Evolutionary conservation across 2,888 invertebrate species (phyloP), one percentile per base, ranked within the genome.

Genomic region (Meliscaeva auricollis): DNA sequence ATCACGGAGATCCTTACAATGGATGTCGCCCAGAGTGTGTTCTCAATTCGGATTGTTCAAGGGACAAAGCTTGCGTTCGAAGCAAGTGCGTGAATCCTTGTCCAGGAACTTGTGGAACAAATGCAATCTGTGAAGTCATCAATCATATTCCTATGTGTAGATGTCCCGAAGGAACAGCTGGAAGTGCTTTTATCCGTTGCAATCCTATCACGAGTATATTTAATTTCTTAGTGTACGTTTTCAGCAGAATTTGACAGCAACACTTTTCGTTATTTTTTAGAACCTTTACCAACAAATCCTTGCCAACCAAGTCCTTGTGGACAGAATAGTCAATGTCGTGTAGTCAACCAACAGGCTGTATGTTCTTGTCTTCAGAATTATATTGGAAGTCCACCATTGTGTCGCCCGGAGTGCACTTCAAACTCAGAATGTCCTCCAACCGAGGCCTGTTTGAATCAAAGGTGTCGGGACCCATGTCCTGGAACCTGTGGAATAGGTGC

Each of bases 11-110:
- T 92, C 96, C 97, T 0, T 96, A 96, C 88, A 91, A 94, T 54
- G 95, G 95, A 56, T 97, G 96, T 90, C 93, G 96, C 87, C 96
- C 96, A 8, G 96, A 96, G 92, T 96, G 96, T 92, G 94, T 95
- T 8, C 92, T 96, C 6, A 96, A 95, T 90, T 92, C 93, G 4
- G 96, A 96, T 89, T 96, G 96, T 91, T 92, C 94, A 48, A 93
- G 93, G 89, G 93, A 94, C 89, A 94, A 93, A 90, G 95, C 96
- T 79, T 96, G 96, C 89, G 92, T 94, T 3, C 93, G 93, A 88
- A 95, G 95, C 90, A 96, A 96, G 92, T 97, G 96, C 90, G 89
- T 92, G 50, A 95, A 96, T 90, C 96, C 96, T 66, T 96, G 97
- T 88, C 94, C 95, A 2, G 95, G 95, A 76, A 95, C 95, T 15